Evolutionary conservation across 1,140 invertebrate species (phyloP), one percentile per base, ranked within the genome.

Genomic region (Daktulosphaira vitifoliae): DNA sequence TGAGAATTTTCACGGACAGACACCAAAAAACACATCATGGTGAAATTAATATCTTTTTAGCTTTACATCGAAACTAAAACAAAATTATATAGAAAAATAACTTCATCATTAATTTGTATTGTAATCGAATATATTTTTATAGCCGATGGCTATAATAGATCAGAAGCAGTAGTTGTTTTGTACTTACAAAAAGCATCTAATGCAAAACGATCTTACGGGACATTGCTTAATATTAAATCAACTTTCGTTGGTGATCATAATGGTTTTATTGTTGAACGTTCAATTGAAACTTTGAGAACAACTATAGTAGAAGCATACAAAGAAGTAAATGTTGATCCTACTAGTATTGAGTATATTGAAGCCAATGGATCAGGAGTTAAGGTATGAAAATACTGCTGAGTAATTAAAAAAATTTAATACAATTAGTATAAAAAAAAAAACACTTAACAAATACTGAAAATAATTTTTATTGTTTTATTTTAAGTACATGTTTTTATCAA

Each of bases 141-240:
- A 81, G 81, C 80, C 20, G 76, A 80, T 71, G 85, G 85, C 8
- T 85, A 83, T 70, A 79, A 78, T 37, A 75, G 85, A 42, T 80
- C 81, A 69, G 85, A 87, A 72, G 78, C 78, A 9, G 72, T 82
- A 38, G 75, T 78, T 4, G 79, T 76, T 1, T 70, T 86, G n/a
- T 78, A 80, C 52, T 69, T 87, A 9, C 84, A 86, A 74, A 78
- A 77, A 51, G 68, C 72, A 4, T 69, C 71, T 13, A 70, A 76
- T 64, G 81, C 83, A 3, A 78, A 75, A 65, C 74, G 84, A 29
- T 74, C 80, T 11, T 86, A 86, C 71, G 79, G 78, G 8, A 77
- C 78, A 37, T 69, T 87, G 29, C 68, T 84, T 20, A 76, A 81
- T 67, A 76, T 78, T 0, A 79, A 78, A 66, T 76, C 74, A 38